Evolutionary conservation across 2,797 vertebrate genomes (phyloP).

Genomic region (Silurus lanzhouensis): DNA sequence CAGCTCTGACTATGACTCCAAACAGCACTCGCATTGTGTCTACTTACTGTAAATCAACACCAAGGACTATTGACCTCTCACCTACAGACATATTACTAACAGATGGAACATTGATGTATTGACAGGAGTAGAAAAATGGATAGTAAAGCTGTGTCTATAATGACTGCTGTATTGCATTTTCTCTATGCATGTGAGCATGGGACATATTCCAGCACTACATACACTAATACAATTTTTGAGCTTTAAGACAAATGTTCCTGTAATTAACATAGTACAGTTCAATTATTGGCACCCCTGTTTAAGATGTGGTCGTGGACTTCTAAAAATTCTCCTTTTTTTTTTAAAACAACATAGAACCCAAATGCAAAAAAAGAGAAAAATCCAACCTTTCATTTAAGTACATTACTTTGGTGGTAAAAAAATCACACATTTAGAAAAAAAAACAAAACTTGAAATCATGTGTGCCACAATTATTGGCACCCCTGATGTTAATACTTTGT

Average conservation of each 20-base stretch:
- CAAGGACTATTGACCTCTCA: conserved; percentile 60
- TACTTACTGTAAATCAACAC: conserved; percentile 62
- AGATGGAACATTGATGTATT: conserved; percentile 59
- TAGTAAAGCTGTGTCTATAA: neutral
- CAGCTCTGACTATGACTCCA: conserved; percentile 24
- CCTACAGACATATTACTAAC: conserved; percentile 58
- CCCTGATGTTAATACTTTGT: too few relatives aligned
- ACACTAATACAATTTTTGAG: neutral
- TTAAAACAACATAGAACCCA: too few relatives aligned
- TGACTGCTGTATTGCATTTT: neutral
- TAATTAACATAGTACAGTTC: neutral
- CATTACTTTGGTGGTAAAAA: too few relatives aligned
- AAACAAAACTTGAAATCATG: too few relatives aligned
- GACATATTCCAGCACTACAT: neutral
- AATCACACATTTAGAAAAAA: too few relatives aligned
- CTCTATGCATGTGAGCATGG: neutral
- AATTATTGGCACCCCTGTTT: too few relatives aligned
- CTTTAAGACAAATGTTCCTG: neutral
- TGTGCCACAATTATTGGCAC: too few relatives aligned
- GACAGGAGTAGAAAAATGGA: conserved; percentile 35
- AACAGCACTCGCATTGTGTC: conserved; percentile 18
- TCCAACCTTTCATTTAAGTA: too few relatives aligned
- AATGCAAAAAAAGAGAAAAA: too few relatives aligned
- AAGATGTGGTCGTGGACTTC: too few relatives aligned
- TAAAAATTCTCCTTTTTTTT: too few relatives aligned